A percentile compares a stretch with the other conserved stretches of the same genome.
These are phyloP conservation scores for Cossypha caffra DNA, from an alignment of 2,797 vertebrate genomes.

Conservation along the genomic window DNA sequence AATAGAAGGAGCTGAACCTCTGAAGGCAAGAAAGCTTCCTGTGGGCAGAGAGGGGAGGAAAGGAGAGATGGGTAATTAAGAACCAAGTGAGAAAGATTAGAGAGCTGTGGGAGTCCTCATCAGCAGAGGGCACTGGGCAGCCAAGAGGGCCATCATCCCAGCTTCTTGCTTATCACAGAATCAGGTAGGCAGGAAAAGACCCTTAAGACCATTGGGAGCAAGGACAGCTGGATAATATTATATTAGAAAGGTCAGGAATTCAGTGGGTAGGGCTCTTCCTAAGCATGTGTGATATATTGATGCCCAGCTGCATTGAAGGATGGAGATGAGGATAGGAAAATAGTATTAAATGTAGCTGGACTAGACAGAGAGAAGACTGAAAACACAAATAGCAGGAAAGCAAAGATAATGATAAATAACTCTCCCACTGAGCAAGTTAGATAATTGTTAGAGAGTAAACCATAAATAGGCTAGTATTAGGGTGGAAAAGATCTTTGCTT, in stretches of 20 bases:
- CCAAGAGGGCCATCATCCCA: neutral
- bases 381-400: neutral
- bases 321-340: neutral
- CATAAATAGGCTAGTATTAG: neutral
- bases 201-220: neutral
- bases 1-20: neutral
- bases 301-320: neutral
- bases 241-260: neutral
- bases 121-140: neutral
- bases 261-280: neutral
- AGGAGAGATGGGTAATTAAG: neutral
- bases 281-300: no score
- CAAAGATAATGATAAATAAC: neutral
- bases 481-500: neutral
- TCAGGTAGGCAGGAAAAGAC: neutral
- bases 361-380: neutral
- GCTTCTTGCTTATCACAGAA: neutral
- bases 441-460: neutral
- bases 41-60: neutral
- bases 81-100: neutral
- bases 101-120: fast-evolving
- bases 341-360: neutral
- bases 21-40: neutral
- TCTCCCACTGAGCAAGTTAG: neutral
- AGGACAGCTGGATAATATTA: neutral